phyloP scores from a whole-genome alignment of 2,797 vertebrate genomes.

The Acanthurus leucopareius region DNA sequence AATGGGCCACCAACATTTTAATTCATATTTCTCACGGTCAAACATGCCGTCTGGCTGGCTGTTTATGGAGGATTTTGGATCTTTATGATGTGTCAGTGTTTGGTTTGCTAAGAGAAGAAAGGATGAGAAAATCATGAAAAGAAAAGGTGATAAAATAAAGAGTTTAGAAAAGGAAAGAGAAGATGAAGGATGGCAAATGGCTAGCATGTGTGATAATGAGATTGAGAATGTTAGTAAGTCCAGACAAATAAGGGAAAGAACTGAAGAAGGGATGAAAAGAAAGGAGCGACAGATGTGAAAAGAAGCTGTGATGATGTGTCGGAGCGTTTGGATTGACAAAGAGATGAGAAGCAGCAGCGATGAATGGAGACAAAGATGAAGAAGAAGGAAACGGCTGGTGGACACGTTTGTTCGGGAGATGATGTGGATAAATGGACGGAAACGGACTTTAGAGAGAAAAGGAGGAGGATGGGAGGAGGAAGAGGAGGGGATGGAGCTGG shows the following conservation, averaged over 20 bases:
- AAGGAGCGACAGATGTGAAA: slow-evolving; percentile 40
- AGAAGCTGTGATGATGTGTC: slow-evolving; percentile 56
- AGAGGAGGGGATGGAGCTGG: slow-evolving; percentile 52
- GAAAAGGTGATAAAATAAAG: background rate
- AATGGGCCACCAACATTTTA: slow-evolving; percentile 24
- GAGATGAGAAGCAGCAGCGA: slow-evolving; percentile 28
- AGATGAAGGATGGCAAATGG: slow-evolving; percentile 9
- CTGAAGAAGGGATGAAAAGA: slow-evolving; percentile 44
- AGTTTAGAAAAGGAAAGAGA: background rate
- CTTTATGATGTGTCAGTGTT: slow-evolving; percentile 21
- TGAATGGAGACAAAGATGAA: slow-evolving; percentile 54
- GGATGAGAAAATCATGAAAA: background rate
- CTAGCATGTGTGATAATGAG: slow-evolving; percentile 60
- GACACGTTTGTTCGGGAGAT: slow-evolving; percentile 69
- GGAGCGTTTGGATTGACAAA: slow-evolving; percentile 42
- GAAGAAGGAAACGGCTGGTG: slow-evolving; percentile 53
- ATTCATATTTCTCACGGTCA: slow-evolving; percentile 45
- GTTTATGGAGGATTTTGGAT: slow-evolving; percentile 8
- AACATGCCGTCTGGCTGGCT: slow-evolving; percentile 22
- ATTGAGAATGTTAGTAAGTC: slow-evolving; percentile 8
- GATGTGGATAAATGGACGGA: slow-evolving; percentile 64
- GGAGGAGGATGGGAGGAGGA: slow-evolving; percentile 32
- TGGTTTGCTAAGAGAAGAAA: background rate
- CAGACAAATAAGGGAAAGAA: no score
- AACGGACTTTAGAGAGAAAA: background rate